Conservation (phyloP, 2,797 vertebrate genomes). For the Sitta carolinensis region DNA sequence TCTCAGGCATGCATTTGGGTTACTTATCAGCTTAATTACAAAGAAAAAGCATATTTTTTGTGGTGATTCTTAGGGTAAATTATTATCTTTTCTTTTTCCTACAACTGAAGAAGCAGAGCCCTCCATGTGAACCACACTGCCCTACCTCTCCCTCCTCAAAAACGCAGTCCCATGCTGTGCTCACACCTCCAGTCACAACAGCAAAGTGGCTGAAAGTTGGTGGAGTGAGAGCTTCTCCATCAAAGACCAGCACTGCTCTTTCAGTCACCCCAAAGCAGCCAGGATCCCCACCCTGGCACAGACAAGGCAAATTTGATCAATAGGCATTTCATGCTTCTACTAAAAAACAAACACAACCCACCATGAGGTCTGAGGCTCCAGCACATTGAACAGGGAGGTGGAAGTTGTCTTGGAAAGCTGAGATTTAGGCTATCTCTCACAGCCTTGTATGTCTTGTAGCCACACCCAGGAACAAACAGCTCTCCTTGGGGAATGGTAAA, state of each 20-base stretch:
- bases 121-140: background rate
- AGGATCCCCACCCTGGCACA: background rate
- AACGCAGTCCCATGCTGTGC: background rate
- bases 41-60: background rate
- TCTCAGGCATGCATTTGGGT: background rate
- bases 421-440: background rate
- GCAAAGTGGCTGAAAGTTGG: background rate
- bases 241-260: fast-evolving
- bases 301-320: background rate
- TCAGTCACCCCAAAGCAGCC: background rate
- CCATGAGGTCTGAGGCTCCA: background rate
- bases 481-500: background rate
- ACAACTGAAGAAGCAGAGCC: background rate
- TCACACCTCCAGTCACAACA: background rate
- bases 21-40: background rate
- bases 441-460: background rate
- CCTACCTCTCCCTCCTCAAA: background rate
- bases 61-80: background rate
- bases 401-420: background rate
- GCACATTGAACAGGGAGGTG: background rate
- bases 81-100: background rate
- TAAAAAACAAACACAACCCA: background rate
- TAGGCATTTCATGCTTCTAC: background rate
- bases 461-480: background rate
- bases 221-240: background rate